Conservation (phyloP, 2,888 invertebrate species). For the Druceiella hillmani region DNA sequence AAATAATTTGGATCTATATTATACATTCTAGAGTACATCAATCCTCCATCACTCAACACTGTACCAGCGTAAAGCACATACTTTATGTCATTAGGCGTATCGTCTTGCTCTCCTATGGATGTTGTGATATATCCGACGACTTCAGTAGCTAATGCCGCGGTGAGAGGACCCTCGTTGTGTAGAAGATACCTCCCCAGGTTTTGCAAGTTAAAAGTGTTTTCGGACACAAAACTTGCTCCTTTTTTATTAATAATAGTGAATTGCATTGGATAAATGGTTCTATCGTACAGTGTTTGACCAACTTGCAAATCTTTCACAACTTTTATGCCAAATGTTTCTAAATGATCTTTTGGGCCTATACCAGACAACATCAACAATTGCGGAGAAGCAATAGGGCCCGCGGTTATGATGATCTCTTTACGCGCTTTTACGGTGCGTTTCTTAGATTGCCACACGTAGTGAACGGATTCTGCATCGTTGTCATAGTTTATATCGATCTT, state of each 20-base stretch:
- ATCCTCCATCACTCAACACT: too few relatives aligned
- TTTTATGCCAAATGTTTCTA: constrained; percentile 40
- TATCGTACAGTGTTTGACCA: constrained; percentile 51
- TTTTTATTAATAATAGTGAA: too few relatives aligned
- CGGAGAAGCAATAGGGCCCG: constrained; percentile 73
- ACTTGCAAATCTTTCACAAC: constrained; percentile 52
- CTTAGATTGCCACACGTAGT: constrained; percentile 50
- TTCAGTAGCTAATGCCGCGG: constrained; percentile 71
- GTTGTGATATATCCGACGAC: constrained; percentile 69
- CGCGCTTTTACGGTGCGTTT: constrained; percentile 43
- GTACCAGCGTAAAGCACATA: too few relatives aligned
- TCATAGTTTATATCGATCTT: constrained; percentile 51
- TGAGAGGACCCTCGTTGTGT: constrained; percentile 64
- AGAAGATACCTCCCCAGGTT: constrained; percentile 66
- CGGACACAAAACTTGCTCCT: too few relatives aligned
- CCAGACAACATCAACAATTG: constrained; percentile 78
- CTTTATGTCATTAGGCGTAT: too few relatives aligned
- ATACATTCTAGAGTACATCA: too few relatives aligned
- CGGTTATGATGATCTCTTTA: constrained; percentile 70
- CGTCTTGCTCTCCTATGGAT: too few relatives aligned
- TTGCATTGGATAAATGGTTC: too few relatives aligned
- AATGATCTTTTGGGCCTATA: constrained; percentile 37
- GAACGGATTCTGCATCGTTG: constrained; percentile 53
- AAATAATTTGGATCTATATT: too few relatives aligned
- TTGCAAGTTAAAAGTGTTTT: too few relatives aligned